Conservation (phyloP, 2,888 invertebrate genomes). For the Cheilosia variabilis region DNA sequence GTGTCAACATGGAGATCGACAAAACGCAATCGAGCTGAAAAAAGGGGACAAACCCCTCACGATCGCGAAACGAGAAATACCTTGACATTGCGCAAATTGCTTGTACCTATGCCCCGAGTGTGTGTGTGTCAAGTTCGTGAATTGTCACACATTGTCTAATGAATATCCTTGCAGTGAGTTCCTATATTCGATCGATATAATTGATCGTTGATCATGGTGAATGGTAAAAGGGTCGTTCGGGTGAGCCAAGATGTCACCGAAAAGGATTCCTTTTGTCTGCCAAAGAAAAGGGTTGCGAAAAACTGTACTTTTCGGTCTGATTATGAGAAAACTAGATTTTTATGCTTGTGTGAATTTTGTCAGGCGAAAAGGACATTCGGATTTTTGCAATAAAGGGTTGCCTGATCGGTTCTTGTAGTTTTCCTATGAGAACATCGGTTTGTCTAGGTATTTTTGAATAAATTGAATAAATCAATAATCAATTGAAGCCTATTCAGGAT, state of each 20-base stretch:
- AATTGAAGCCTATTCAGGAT: constrained; percentile 17
- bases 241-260: constrained; percentile 71
- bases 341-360: constrained; percentile 58
- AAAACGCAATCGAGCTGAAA: constrained; percentile 69
- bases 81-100: constrained; percentile 40
- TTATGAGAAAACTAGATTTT: constrained; percentile 66
- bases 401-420: background rate
- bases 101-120: constrained; percentile 14
- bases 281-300: constrained; percentile 30
- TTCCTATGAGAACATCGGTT: constrained; percentile 50
- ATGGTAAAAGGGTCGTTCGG: constrained; percentile 68
- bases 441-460: constrained; percentile 58
- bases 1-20: constrained; percentile 45
- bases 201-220: constrained; percentile 56
- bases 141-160: constrained; percentile 75
- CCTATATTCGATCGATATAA: constrained; percentile 67
- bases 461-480: constrained; percentile 44
- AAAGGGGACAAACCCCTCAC: background rate
- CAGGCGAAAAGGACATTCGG: constrained; percentile 45
- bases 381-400: constrained; percentile 32
- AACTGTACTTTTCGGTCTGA: constrained; percentile 63
- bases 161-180: constrained; percentile 50
- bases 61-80: constrained; percentile 8
- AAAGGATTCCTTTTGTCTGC: constrained; percentile 52
- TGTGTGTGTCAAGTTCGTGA: constrained; percentile 52